Base-by-base conservation (phyloP, 1,140 invertebrate species). In the Holotrichia oblita region DNA sequence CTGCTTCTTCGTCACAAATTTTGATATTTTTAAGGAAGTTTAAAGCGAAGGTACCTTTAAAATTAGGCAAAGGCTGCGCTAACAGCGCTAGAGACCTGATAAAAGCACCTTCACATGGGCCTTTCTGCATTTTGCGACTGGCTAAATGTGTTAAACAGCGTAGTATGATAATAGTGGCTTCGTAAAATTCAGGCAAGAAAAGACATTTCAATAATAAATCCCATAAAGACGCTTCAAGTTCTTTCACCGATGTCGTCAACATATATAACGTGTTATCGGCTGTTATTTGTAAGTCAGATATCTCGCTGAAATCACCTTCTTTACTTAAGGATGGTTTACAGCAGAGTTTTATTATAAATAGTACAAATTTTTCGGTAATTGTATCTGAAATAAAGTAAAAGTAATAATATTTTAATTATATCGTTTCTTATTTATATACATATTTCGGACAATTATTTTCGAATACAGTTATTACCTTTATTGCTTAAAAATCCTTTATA, bases 161-260 rank as follows among this genome's bases (percentile, higher is more conserved):
- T 80, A 93, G 90, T 6, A 95, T 86, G 40, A 92, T 91, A 0
- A 91, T 90, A 80, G 91, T 89, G 0, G 91, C 89, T 40, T 89
- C 87, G 14, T 91, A 91, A 83, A 93, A 95, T 76, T 93, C 90
- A 77, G 91, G 88, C 41, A 91, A 89, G 8, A 95, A 87, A 12
- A 97, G 87, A 78, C 93, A 91, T 81, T 92, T 92, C 4, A 97
- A 88, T n/a, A 98, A 85, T 81, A 93, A 91, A 69, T 93, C 92
- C 91, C 95, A 95, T 12, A 97, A 86, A 81, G 95, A 90, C 27
- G 87, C 89, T 83, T 94, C 90, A 75, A 96, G 91, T 12, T 92
- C 92, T 40, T 93, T 92, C 14, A 97, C 94, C 6, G 96, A 97
- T 24, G 94, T 96, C 42, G 95, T 93, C 80, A 98, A 88, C 48